Conservation (phyloP, 2,797 vertebrate species). For the Euthynnus affinis region DNA sequence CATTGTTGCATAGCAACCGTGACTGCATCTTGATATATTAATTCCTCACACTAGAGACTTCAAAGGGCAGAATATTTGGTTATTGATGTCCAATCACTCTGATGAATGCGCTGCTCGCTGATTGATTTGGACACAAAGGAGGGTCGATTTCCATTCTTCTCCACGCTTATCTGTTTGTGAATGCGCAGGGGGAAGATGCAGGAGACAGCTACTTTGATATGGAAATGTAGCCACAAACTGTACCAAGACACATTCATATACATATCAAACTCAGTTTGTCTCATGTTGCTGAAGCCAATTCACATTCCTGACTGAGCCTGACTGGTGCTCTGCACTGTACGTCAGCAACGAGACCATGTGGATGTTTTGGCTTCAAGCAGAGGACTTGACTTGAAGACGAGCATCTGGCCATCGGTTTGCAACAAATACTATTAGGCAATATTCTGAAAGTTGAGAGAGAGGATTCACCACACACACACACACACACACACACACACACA, state of each 20-base stretch:
- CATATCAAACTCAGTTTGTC: conserved; percentile 38
- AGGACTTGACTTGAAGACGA: not conserved
- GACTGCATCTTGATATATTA: conserved; percentile 11
- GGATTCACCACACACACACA: not conserved
- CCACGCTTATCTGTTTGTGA: conserved; percentile 8
- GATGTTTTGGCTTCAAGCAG: not conserved
- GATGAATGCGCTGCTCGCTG: conserved; percentile 2
- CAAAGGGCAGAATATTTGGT: conserved; percentile 34
- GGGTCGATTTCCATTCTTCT: conserved; percentile 35
- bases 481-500: too few relatives aligned
- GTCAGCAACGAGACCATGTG: not conserved
- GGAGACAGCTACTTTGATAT: conserved; percentile 57
- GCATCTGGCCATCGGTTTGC: not conserved
- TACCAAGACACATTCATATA: conserved; percentile 25
- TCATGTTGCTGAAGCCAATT: conserved; percentile 6
- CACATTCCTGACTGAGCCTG: not conserved
- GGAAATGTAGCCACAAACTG: conserved; percentile 49
- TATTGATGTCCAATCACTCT: conserved; percentile 45
- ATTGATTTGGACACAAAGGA: conserved; percentile 48
- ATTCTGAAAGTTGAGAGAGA: not conserved
- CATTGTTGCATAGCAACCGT: conserved; percentile 40
- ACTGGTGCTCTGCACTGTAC: not conserved
- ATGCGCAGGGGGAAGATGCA: conserved; percentile 16
- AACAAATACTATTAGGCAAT: not conserved
- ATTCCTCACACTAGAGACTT: conserved; percentile 31